These are phyloP conservation scores for Rousettus madagascariensis DNA, from an alignment of 2,797 vertebrate species.

Conservation along the genomic window DNA sequence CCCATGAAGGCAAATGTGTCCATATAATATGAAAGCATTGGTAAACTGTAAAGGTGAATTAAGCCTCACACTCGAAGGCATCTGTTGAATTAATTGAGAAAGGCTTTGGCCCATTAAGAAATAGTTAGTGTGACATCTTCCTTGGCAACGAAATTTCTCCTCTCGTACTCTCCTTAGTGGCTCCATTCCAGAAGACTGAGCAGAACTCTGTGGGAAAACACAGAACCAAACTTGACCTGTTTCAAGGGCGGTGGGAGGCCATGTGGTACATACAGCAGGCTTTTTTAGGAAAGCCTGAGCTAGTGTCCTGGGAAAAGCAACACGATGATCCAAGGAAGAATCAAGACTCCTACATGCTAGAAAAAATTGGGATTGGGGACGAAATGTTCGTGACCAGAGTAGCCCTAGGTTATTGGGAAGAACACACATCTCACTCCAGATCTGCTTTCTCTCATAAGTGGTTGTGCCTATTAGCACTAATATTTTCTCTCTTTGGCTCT, in stretches of 20 bases:
- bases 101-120: conserved; percentile 40
- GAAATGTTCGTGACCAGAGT: neutral
- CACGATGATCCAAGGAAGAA: neutral
- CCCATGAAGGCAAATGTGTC: neutral
- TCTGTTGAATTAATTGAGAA: conserved; percentile 59
- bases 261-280: neutral
- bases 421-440: neutral
- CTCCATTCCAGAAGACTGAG: conserved; percentile 50
- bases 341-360: neutral
- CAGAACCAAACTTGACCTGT: conserved; percentile 14
- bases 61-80: neutral
- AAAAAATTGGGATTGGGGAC: neutral
- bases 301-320: conserved; percentile 10
- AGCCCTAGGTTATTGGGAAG: neutral
- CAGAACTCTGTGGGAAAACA: conserved; percentile 52
- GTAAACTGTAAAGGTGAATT: neutral
- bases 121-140: conserved; percentile 65
- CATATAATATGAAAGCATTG: neutral
- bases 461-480: conserved; percentile 59
- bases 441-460: conserved; percentile 69
- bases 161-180: neutral
- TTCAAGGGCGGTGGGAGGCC: neutral
- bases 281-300: neutral
- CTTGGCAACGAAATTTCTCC: conserved; percentile 45
- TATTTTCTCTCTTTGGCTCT: conserved; percentile 43